Evolutionary conservation across 2,888 invertebrate genomes (phyloP), one percentile per base, ranked within the genome.

Genomic region (Doris montereyensis): DNA sequence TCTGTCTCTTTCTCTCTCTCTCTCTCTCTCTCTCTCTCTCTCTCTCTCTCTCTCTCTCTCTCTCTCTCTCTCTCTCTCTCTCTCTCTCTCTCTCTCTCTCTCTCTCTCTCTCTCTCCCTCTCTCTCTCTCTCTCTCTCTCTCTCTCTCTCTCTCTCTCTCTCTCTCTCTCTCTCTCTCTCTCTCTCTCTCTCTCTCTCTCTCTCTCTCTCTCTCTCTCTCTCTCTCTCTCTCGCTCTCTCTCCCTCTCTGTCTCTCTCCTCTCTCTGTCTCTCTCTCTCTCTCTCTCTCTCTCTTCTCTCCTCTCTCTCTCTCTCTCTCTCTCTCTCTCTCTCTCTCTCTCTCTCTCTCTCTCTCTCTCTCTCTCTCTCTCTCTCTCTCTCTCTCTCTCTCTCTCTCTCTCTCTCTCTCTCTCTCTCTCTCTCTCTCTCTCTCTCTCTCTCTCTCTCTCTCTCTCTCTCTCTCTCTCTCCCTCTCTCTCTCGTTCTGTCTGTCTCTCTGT

Each of bases 161-260:
- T 70, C 70, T 70, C 32, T 70, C 70, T 70, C 70, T 70, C 70
- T 70, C 70, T 70, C 70, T 70, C 70, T 70, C 70, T 70, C 70
- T 70, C 70, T 70, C 70, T 70, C 70, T 70, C 70, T 70, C 70
- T 70, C 70, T 70, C 70, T 70, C 70, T 70, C 70, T 70, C 70
- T 70, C 70, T 70, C 70, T 70, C 70, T 70, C 32, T 57, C 8
- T 57, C n/a, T 57, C 24, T 57, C 24, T n/a, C n/a, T n/a, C n/a
- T n/a, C n/a, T n/a, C n/a, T n/a, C n/a, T n/a, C n/a, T n/a, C n/a
- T n/a, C n/a, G n/a, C n/a, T n/a, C n/a, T n/a, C n/a, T n/a, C n/a
- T n/a, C n/a, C n/a, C n/a, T n/a, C n/a, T n/a, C n/a, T 24, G 26
- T 57, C 10, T 73, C 28, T 0, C 8, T 28, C 58, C 28, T 26